A percentile compares a stretch with the other conserved stretches of the same genome.
phyloP scores from a whole-genome alignment of 2,797 vertebrate species.

The Xenopus petersii region DNA sequence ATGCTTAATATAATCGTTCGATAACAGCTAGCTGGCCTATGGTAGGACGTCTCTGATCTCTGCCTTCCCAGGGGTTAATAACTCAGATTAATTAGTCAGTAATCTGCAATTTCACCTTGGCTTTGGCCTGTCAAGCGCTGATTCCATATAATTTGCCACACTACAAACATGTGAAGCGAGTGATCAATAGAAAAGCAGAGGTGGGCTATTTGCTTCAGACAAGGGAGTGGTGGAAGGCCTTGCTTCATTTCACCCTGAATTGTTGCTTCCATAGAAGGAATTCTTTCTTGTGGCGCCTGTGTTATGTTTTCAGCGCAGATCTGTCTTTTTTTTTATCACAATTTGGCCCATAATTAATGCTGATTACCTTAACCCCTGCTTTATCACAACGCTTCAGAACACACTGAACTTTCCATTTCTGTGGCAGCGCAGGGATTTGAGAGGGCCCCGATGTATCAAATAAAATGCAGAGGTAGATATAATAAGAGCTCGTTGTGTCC shows the following conservation, averaged over 20 bases:
- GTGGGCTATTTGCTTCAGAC: no score
- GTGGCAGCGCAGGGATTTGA: constrained; percentile 40
- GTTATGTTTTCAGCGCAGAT: constrained; percentile 21
- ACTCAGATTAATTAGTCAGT: no score
- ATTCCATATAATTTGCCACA: no score
- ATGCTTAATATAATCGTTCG: no score
- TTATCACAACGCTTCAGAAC: constrained; percentile 32
- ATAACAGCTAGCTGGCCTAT: no score
- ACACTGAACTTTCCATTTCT: constrained; percentile 18
- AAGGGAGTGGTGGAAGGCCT: constrained; percentile 23
- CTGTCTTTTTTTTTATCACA: constrained; percentile 20
- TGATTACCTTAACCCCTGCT: constrained; percentile 39
- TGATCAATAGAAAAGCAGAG: no score
- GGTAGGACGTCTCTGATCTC: no score
- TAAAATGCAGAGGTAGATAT: constrained; percentile 33
- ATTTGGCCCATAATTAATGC: constrained; percentile 38
- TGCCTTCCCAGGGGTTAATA: no score
- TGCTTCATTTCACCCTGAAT: constrained; percentile 31
- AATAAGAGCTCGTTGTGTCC: constrained; percentile 33
- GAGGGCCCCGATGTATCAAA: constrained; percentile 29
- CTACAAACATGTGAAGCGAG: no score
- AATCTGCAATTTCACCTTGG: no score
- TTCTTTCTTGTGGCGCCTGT: constrained; percentile 23
- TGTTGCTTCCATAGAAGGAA: constrained; percentile 31
- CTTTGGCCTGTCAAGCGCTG: no score